Evolutionary conservation across 53 echinoderm and acorn worm species (phyloP).

Genomic region (Zoroaster sp.): DNA sequence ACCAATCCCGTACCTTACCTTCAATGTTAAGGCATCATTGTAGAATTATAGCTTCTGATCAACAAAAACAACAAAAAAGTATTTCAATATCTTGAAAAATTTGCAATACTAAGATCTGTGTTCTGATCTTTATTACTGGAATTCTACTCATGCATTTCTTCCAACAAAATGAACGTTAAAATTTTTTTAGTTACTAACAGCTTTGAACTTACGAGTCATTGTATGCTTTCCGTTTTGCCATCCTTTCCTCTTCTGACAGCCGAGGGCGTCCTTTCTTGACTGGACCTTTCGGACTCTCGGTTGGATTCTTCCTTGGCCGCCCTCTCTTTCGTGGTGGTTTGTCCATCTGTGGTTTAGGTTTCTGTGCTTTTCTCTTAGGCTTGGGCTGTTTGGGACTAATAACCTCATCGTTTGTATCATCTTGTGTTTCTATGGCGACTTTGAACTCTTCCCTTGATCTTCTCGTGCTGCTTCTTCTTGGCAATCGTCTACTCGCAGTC

Average conservation of each 20-base stretch:
- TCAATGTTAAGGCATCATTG: too few relatives aligned
- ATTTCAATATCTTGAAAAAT: background rate
- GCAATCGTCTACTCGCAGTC: slow-evolving; percentile 3
- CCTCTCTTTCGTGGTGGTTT: slow-evolving; percentile 31
- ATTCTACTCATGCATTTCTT: background rate
- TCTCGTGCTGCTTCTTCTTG: slow-evolving; percentile 11
- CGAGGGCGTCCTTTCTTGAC: slow-evolving; percentile 43
- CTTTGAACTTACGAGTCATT: slow-evolving; percentile 34
- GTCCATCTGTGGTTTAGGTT: background rate
- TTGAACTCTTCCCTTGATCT: background rate
- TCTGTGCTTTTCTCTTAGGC: slow-evolving; percentile 1
- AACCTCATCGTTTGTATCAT: background rate
- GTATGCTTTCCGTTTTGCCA: slow-evolving; percentile 21
- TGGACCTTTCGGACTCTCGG: background rate
- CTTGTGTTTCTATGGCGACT: slow-evolving; percentile 1
- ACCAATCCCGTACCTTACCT: too few relatives aligned
- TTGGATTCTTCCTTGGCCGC: slow-evolving; percentile 24
- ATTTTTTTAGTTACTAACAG: background rate
- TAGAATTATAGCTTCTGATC: background rate
- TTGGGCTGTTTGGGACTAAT: background rate
- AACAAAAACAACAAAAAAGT: background rate
- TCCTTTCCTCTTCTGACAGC: slow-evolving; percentile 12
- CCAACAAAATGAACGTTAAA: background rate
- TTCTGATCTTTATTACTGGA: too few relatives aligned
- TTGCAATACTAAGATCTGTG: too few relatives aligned